Evolutionary conservation across 2,797 vertebrate genomes (phyloP).

Genomic region (Micromesistius poutassou): DNA sequence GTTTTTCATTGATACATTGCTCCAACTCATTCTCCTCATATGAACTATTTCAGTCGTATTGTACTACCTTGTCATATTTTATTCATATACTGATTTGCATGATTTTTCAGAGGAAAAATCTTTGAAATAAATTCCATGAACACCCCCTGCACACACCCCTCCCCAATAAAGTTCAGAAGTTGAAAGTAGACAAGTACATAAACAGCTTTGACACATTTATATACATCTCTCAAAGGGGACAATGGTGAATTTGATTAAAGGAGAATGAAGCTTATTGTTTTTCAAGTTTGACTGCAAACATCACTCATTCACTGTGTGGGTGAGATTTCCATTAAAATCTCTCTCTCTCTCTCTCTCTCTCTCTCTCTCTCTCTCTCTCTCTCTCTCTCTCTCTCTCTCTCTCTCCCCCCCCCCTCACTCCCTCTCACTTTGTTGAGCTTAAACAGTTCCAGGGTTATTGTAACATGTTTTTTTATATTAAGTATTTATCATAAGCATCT

Average conservation of each 20-base stretch:
- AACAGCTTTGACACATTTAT: background rate
- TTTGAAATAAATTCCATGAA: background rate
- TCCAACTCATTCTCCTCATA: background rate
- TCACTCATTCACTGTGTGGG: background rate
- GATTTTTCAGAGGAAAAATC: background rate
- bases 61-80: background rate
- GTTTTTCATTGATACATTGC: background rate
- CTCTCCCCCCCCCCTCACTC: background rate
- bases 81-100: background rate
- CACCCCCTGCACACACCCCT: background rate
- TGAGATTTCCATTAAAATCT: background rate
- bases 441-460: slow-evolving; percentile 18
- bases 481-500: slow-evolving; percentile 42
- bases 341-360: background rate
- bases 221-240: background rate
- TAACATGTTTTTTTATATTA: slow-evolving; percentile 51
- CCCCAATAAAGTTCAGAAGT: background rate
- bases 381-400: background rate
- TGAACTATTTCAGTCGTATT: background rate
- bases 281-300: slow-evolving; percentile 11
- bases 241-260: background rate
- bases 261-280: slow-evolving; percentile 1
- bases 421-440: slow-evolving; percentile 9
- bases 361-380: too few relatives aligned
- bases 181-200: background rate